A percentile compares a stretch with the other conserved stretches of the same genome.
Evolutionary conservation across 2,113 vertebrate genomes (phyloP).

Genomic region (Heterotis niloticus): DNA sequence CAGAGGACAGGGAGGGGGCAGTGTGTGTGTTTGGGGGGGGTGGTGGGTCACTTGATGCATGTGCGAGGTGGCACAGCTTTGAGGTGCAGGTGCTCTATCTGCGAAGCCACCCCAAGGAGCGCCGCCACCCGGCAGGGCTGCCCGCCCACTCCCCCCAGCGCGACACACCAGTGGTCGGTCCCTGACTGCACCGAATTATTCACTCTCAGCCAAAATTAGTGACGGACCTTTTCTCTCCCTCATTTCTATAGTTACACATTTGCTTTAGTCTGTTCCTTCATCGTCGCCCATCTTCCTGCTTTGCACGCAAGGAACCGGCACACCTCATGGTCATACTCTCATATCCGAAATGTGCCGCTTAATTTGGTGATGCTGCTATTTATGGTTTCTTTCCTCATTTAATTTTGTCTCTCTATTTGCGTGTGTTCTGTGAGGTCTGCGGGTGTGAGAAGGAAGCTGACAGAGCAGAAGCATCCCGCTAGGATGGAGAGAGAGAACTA

Average conservation of each 20-base stretch:
- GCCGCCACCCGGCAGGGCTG: constrained; percentile 40
- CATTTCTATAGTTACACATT: constrained; percentile 5
- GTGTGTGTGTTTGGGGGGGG: not conserved
- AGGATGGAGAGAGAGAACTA: constrained; percentile 3
- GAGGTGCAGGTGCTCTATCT: constrained; percentile 16
- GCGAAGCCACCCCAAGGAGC: constrained; percentile 6
- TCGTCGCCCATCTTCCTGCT: not conserved
- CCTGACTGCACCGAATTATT: constrained; percentile 46
- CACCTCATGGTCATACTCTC: constrained; percentile 27
- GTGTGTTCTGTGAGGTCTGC: not conserved
- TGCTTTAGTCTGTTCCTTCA: not conserved
- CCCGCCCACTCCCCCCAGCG: constrained; percentile 9
- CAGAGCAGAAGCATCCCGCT: not conserved
- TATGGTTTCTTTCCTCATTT: not conserved
- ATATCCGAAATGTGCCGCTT: not conserved
- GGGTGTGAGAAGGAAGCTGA: not conserved
- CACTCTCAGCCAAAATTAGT: constrained; percentile 38
- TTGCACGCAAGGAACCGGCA: not conserved
- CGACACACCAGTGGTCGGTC: constrained; percentile 27
- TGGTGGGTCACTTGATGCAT: not conserved
- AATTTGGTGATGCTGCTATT: not conserved
- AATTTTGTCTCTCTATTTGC: not conserved
- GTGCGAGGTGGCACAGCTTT: not conserved
- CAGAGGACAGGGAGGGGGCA: constrained; percentile 34
- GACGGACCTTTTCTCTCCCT: constrained; percentile 20